Evolutionary conservation across 2,113 vertebrate species (phyloP), one percentile per base, ranked within the genome.

Genomic region (Thryonomys swinderianus): DNA sequence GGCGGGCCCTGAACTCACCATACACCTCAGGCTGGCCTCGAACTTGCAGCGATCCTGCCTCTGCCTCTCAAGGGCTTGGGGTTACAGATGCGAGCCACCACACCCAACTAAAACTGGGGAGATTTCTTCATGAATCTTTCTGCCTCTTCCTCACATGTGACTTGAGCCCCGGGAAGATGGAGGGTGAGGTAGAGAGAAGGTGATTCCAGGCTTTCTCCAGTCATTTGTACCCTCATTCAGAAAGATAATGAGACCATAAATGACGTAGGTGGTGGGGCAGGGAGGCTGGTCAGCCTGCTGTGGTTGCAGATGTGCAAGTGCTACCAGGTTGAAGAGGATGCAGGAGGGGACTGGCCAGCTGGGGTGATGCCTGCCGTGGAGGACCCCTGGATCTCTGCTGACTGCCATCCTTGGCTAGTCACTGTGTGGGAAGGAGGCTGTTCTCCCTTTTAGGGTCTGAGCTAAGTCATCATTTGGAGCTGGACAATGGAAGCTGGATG

Each of bases 181-280:
- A 11, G n/a, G 23, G 57, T 42, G 34, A 48, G 55, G 5, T 21
- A 27, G 80, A 53, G 62, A 83, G 32, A 87, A 57, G 74, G 12
- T 62, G 64, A 27, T 78, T n/a, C 37, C 37, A 30, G 14, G 57
- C 67, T 55, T 83, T 62, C 71, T 32, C 81, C 13, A 16, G 17
- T 76, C 85, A 76, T 59, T 71, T 81, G 93, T 55, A 37, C 55
- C 53, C 53, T 84, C 57, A 55, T 81, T 95, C 78, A 93, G 85
- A 92, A 76, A 92, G 73, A 91, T 62, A 91, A 94, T 18, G 7
- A 85, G 71, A 53, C 67, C 32, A n/a, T n/a, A 61, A 57, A 6
- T 34, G 59, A 9, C 59, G 9, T 21, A 5, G 11, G 9, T 73
- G 40, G 69, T 10, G 4, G 34, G 16, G 12, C 45, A n/a, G 91